Conservation (phyloP, 1,140 invertebrate species). For the Camponotus floridanus region DNA sequence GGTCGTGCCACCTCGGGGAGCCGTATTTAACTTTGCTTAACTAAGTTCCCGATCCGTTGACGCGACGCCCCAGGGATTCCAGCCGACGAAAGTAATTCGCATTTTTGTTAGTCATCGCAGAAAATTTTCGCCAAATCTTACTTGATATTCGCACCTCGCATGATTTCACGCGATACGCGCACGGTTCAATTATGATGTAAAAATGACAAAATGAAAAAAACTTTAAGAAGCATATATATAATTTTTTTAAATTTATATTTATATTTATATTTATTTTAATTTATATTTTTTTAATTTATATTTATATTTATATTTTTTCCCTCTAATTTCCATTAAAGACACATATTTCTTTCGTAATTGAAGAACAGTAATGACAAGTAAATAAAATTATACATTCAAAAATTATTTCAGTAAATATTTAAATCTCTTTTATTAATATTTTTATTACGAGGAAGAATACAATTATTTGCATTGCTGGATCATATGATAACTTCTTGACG, state of each 20-base stretch:
- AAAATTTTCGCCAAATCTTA: conserved; percentile 49
- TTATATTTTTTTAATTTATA: too few species aligned
- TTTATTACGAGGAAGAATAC: background rate
- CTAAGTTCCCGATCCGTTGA: conserved; percentile 84
- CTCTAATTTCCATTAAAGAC: background rate
- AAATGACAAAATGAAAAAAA: background rate
- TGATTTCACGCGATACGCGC: background rate
- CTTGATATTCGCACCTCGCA: background rate
- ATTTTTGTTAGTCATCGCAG: conserved; percentile 65
- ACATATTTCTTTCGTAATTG: background rate
- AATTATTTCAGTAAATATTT: background rate
- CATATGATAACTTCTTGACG: background rate
- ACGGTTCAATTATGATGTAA: background rate
- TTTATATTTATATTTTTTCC: background rate
- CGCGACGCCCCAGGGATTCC: conserved; percentile 81
- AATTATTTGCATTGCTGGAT: background rate
- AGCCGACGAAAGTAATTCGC: conserved; percentile 75
- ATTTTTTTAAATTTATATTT: background rate
- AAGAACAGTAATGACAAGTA: background rate
- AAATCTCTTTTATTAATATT: background rate
- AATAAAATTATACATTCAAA: conserved; percentile 1
- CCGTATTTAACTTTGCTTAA: conserved; percentile 86
- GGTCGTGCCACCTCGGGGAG: conserved; percentile 84
- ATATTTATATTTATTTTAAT: too few species aligned
- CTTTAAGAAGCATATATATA: background rate